Evolutionary conservation across 2,888 invertebrate species (phyloP).

Genomic region (Apeira syringaria): DNA sequence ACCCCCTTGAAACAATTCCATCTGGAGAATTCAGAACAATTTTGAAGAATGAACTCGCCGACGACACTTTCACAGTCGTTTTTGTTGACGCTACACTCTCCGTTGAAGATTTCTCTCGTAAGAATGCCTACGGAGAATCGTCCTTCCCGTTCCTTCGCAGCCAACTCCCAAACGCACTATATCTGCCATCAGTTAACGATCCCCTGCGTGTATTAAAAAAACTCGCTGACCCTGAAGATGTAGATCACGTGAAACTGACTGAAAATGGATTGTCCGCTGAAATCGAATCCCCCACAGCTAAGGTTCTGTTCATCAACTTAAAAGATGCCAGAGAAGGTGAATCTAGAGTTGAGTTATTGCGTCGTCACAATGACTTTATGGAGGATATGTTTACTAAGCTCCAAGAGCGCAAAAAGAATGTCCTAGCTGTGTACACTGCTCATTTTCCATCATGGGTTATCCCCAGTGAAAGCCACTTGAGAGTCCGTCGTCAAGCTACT

Average conservation of each 20-base stretch:
- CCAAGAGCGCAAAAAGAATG: constrained; percentile 61
- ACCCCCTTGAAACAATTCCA: constrained; percentile 54
- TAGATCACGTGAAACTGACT: constrained; percentile 61
- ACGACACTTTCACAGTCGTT: constrained; percentile 69
- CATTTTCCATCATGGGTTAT: constrained; percentile 77
- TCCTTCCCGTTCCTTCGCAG: constrained; percentile 64
- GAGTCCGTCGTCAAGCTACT: constrained; percentile 53
- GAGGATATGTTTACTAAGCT: constrained; percentile 76
- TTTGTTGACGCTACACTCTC: constrained; percentile 82
- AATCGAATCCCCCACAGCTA: constrained; percentile 65
- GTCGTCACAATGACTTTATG: constrained; percentile 85
- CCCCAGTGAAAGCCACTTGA: constrained; percentile 41
- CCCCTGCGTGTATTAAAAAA: constrained; percentile 82
- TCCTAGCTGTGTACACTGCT: constrained; percentile 84
- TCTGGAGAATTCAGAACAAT: constrained; percentile 58
- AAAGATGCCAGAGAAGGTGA: constrained; percentile 84
- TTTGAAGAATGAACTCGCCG: constrained; percentile 57
- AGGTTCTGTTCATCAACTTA: constrained; percentile 81
- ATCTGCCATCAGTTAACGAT: constrained; percentile 85
- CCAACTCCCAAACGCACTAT: constrained; percentile 63
- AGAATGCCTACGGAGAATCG: constrained; percentile 63
- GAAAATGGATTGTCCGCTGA: constrained; percentile 62
- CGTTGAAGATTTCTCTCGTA: constrained; percentile 82
- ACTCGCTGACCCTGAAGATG: constrained; percentile 62
- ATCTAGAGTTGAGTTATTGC: constrained; percentile 78